phyloP scores from a whole-genome alignment of 2,888 invertebrate genomes.

The Trissoscelio sp. region DNA sequence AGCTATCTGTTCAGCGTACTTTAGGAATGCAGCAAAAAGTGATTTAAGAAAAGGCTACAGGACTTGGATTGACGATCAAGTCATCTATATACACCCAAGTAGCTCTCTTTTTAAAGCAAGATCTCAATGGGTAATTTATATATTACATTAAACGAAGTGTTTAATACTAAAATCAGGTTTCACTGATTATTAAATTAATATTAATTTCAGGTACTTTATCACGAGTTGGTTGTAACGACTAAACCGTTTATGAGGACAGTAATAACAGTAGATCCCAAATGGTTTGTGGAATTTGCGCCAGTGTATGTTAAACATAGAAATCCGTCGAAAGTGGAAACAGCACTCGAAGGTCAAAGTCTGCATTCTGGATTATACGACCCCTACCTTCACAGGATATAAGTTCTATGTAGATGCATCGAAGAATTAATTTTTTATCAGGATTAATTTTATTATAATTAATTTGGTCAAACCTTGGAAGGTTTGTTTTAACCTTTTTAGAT shows the following conservation, averaged over 20 bases:
- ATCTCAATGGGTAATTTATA: conserved; percentile 95
- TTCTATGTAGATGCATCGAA: no score
- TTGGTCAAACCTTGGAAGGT: no score
- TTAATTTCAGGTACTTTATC: conserved; percentile 93
- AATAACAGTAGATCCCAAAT: conserved; percentile 97
- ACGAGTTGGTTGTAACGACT: conserved; percentile 98
- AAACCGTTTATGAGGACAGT: conserved; percentile 99
- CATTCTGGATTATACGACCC: no score
- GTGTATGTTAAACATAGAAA: conserved; percentile 99
- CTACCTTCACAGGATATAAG: no score
- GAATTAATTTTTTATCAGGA: no score
- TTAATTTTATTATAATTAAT: no score
- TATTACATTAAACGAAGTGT: no score
- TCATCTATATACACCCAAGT: conserved; percentile 99
- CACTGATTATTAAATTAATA: no score
- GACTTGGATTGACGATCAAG: conserved; percentile 98
- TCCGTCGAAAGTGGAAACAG: conserved; percentile 98
- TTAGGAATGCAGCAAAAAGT: conserved; percentile 99
- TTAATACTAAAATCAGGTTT: no score
- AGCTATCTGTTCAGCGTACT: conserved; percentile 99
- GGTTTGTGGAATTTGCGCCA: conserved; percentile 99
- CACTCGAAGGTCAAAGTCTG: no score
- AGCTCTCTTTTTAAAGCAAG: conserved; percentile 98
- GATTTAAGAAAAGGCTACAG: conserved; percentile 99
- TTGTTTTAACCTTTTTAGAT: no score